These are phyloP conservation scores for Phalacrocorax brasilianus DNA, from an alignment of 2,113 vertebrate genomes.

Conservation along the genomic window DNA sequence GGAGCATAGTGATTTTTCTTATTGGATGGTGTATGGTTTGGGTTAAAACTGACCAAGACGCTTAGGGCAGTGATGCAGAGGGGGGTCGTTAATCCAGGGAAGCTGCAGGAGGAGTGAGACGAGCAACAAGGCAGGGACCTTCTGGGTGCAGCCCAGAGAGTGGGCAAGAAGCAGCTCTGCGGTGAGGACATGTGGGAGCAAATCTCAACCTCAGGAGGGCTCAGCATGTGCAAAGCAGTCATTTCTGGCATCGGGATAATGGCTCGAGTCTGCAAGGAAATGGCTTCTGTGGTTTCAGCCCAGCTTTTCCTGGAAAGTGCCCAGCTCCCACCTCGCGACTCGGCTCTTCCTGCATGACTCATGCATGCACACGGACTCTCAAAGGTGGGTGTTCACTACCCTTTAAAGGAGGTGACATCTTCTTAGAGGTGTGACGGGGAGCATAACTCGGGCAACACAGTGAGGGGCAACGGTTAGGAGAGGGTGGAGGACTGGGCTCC, in stretches of 20 bases:
- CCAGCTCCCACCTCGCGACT: constrained; percentile 26
- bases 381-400: not conserved
- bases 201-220: not conserved
- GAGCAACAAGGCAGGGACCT: not conserved
- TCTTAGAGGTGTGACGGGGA: not conserved
- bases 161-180: not conserved
- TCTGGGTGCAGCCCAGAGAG: not conserved
- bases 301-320: constrained; percentile 54
- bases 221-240: not conserved
- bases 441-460: accelerated
- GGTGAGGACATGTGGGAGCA: accelerated
- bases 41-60: not conserved
- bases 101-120: not conserved
- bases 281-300: constrained; percentile 2
- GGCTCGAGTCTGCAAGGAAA: not conserved
- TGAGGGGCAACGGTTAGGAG: accelerated
- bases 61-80: not conserved
- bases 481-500: not conserved
- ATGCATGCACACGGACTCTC: not conserved
- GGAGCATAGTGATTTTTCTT: not conserved
- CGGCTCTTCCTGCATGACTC: constrained; percentile 19
- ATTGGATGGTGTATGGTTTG: not conserved
- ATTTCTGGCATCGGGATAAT: not conserved
- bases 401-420: not conserved
- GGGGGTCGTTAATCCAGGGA: not conserved